phyloP scores from a whole-genome alignment of 1,140 invertebrate species.

The Bombus affinis region DNA sequence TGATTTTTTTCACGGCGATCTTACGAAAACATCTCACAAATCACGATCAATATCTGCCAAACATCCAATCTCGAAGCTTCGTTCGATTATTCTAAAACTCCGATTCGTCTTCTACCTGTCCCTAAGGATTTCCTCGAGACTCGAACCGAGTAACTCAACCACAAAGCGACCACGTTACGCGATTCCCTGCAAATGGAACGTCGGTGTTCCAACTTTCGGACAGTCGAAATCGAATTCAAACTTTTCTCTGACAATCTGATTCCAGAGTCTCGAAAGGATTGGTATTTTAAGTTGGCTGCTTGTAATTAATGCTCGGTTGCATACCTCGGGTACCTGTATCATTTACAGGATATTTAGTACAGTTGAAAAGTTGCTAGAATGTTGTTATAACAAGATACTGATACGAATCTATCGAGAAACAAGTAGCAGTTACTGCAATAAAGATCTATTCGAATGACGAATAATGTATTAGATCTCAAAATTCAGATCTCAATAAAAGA shows the following conservation, averaged over 20 bases:
- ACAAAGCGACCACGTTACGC: not conserved
- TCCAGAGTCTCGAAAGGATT: not conserved
- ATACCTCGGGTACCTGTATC: not conserved
- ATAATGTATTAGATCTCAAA: not conserved
- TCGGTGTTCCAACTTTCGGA: slow-evolving; percentile 17
- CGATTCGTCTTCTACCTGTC: not conserved
- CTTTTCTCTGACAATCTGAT: not conserved
- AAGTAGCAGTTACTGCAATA: no score
- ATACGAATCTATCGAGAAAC: no score
- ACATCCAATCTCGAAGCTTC: not conserved
- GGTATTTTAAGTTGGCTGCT: slow-evolving; percentile 30
- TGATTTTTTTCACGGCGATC: not conserved
- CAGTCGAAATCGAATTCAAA: slow-evolving; percentile 21
- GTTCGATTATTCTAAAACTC: not conserved
- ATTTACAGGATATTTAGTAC: not conserved
- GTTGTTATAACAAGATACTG: no score
- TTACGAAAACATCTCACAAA: not conserved
- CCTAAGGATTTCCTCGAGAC: not conserved
- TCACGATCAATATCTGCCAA: not conserved
- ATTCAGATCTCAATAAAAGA: not conserved
- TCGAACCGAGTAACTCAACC: not conserved
- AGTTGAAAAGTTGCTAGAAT: not conserved
- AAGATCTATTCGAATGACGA: no score
- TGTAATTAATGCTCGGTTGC: slow-evolving; percentile 16
- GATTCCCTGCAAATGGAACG: slow-evolving; percentile 26